Conservation (phyloP, 2,113 vertebrate genomes). For the Oryzias melastigma region DNA sequence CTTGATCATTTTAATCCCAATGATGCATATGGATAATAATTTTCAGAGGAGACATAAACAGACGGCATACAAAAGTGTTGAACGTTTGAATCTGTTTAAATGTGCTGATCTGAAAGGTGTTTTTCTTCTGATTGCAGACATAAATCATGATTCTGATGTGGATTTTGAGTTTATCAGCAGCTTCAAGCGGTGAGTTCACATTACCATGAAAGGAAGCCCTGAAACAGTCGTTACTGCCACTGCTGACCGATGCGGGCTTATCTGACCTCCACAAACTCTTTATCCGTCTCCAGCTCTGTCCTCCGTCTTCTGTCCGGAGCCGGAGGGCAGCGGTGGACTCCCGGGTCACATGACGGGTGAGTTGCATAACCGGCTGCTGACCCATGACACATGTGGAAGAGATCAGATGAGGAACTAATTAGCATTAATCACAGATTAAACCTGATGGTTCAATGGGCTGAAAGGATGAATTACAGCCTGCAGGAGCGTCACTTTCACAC, state of each 20-base stretch:
- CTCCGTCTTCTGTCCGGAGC: conserved; percentile 59
- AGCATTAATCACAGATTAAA: not conserved
- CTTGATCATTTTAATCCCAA: too few species aligned
- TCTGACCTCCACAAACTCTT: not conserved
- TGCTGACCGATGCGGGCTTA: not conserved
- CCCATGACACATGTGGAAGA: not conserved
- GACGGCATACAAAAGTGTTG: too few species aligned
- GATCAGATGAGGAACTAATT: not conserved
- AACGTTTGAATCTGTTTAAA: too few species aligned
- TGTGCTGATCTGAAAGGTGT: too few species aligned
- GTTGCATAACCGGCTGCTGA: not conserved
- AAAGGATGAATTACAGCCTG: not conserved
- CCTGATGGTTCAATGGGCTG: not conserved
- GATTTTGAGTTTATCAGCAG: conserved; percentile 31
- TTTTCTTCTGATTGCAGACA: conserved; percentile 9
- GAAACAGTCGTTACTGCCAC: too few species aligned
- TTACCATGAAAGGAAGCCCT: too few species aligned
- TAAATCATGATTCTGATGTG: conserved; percentile 47
- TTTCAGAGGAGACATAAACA: too few species aligned
- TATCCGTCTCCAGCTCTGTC: conserved; percentile 33
- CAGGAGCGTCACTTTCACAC: too few species aligned
- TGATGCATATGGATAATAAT: too few species aligned
- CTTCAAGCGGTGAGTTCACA: conserved; percentile 39
- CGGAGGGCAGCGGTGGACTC: conserved; percentile 24
- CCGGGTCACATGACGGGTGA: conserved; percentile 54